A percentile compares a stretch with the other conserved stretches of the same genome.
phyloP scores from a whole-genome alignment of 2,797 vertebrate genomes.

The Microctenopoma lineatum region DNA sequence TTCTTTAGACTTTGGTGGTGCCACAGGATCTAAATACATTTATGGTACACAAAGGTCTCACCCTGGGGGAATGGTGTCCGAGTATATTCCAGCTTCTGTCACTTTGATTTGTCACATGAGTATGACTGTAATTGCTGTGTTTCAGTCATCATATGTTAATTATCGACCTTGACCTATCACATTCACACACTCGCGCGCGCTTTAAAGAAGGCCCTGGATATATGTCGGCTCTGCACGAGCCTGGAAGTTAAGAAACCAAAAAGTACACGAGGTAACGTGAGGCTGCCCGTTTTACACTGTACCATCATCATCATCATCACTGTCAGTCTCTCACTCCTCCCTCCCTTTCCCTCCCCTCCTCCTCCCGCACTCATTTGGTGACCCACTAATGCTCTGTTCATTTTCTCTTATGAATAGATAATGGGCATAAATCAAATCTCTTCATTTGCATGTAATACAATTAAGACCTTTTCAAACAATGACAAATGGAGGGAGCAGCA shows the following conservation, averaged over 20 bases:
- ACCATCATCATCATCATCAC: conserved; percentile 31
- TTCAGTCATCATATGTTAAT: conserved; percentile 78
- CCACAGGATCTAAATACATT: conserved; percentile 15
- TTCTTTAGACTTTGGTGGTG: too few relatives aligned
- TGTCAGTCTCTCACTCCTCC: conserved; percentile 30
- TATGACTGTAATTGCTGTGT: conserved; percentile 75
- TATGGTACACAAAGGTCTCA: conserved; percentile 16
- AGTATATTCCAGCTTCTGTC: conserved; percentile 62
- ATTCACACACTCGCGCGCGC: conserved; percentile 27
- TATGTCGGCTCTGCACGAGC: conserved; percentile 17
- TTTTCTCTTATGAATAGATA: conserved; percentile 98
- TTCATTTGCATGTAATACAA: conserved; percentile 99
- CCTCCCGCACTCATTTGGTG: conserved; percentile 72
- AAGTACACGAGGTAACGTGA: conserved; percentile 8
- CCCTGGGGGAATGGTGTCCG: conserved; percentile 38
- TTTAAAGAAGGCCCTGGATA: not conserved
- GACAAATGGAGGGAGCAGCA: conserved; percentile 95
- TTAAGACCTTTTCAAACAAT: conserved; percentile 98
- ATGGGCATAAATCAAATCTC: conserved; percentile 97
- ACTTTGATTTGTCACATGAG: conserved; percentile 78
- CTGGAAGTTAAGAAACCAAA: conserved; percentile 21
- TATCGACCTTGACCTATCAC: conserved; percentile 64
- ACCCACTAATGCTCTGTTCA: conserved; percentile 96
- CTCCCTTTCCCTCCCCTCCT: not conserved
- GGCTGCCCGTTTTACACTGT: conserved; percentile 35